Evolutionary conservation across 2,888 invertebrate species (phyloP), one percentile per base, ranked within the genome.

Genomic region (Drosophila mercatorum): DNA sequence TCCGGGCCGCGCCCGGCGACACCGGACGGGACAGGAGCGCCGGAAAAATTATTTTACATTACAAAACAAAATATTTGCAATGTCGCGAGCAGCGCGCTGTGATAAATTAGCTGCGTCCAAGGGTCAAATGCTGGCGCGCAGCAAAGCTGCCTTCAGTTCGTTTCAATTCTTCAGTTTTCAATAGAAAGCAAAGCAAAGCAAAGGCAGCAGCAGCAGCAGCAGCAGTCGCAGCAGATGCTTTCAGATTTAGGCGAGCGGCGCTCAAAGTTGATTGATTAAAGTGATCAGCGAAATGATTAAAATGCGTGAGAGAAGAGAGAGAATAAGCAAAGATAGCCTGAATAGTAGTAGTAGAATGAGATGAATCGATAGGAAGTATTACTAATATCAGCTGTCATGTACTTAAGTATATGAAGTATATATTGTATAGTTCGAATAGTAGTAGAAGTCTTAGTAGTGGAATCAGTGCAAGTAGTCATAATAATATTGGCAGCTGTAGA

Each of bases 101-200:
- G 90, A 88, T 89, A 89, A 90, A 88, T 88, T 88, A 89, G 90
- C 81, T 49, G 53, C 52, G 51, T 69, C 51, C 47, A 31, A 60
- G 55, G 62, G 52, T 63, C 59, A 49, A 58, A 46, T 46, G 40
- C 31, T 57, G 40, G 26, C 51, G 56, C 57, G 65, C 52, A 41
- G 52, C 22, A 44, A 41, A 73, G 73, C 22, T 67, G 72, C 76
- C 76, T 78, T 73, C 64, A 31, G 67, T 66, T 63, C 49, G 49
- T n/a, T 49, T 49, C 36, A 36, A 71, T 61, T 65, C 51, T 52
- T 47, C 49, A 28, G 72, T 26, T 64, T 53, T 38, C 53, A 43
- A 46, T 46, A 38, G 41, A 38, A 58, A 46, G 5, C 38, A 56
- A 38, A 34, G 52, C 36, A 36, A 17, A 22, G 7, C n/a, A n/a